These are phyloP conservation scores for Rotaria socialis DNA, from an alignment of 2,888 invertebrate species.

Conservation along the genomic window DNA sequence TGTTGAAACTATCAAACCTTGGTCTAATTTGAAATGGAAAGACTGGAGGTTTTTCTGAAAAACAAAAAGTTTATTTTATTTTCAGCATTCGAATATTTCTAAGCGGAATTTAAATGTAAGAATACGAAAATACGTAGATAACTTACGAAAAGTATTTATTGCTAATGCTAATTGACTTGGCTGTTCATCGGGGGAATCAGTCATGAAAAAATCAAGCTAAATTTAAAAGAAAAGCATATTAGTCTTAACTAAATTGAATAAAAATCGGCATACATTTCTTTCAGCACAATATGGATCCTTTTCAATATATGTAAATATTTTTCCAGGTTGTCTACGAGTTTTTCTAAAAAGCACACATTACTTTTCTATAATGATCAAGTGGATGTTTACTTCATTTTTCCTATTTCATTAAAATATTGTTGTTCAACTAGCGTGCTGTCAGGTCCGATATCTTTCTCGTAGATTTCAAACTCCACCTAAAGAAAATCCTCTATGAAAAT, in stretches of 20 bases:
- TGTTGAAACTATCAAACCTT: background rate
- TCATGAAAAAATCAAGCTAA: constrained; percentile 49
- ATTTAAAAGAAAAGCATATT: background rate
- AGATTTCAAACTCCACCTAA: background rate
- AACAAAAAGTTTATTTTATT: background rate
- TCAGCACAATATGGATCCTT: constrained; percentile 53
- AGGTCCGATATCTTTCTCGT: background rate
- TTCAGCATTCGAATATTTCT: too few relatives aligned
- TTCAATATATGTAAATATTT: constrained; percentile 58
- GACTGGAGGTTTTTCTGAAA: constrained; percentile 49
- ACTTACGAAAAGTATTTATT: constrained; percentile 52
- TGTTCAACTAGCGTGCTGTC: background rate
- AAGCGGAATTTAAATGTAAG: too few relatives aligned
- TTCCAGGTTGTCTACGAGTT: constrained; percentile 50
- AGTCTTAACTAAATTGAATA: background rate
- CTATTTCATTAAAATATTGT: background rate
- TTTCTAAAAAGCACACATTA: background rate
- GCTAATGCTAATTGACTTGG: constrained; percentile 47
- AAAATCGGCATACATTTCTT: background rate
- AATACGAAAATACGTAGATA: too few relatives aligned
- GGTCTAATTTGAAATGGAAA: constrained; percentile 45
- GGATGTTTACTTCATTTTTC: background rate
- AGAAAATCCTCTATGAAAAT: background rate
- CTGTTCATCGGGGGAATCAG: too few relatives aligned
- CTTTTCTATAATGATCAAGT: background rate